Evolutionary conservation across 53 echinoderm and acorn worm genomes (phyloP).

Genomic region (Stichopus horrens): DNA sequence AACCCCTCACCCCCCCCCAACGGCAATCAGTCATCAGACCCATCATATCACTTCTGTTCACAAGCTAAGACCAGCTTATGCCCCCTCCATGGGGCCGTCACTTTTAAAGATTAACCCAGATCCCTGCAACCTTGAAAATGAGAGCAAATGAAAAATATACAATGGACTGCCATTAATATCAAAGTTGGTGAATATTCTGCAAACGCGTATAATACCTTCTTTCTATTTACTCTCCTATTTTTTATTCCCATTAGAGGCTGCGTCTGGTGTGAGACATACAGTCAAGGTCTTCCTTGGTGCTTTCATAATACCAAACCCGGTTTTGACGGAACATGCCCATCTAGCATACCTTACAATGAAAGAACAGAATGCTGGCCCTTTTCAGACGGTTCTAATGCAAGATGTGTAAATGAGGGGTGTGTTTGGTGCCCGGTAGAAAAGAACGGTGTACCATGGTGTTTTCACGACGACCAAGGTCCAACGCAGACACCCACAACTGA

Average conservation of each 20-base stretch:
- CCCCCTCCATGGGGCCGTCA: no score
- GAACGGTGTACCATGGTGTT: conserved; percentile 58
- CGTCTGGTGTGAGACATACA: conserved; percentile 59
- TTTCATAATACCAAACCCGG: conserved; percentile 67
- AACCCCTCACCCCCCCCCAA: no score
- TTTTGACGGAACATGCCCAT: conserved; percentile 55
- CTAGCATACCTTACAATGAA: conserved; percentile 44
- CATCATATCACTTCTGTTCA: no score
- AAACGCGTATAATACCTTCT: not conserved
- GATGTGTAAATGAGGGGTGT: conserved; percentile 59
- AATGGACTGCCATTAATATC: no score
- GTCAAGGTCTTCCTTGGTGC: conserved; percentile 54
- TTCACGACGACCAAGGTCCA: conserved; percentile 53
- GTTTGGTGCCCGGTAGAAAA: conserved; percentile 51
- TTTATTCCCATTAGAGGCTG: conserved; percentile 56
- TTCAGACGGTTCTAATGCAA: conserved; percentile 43
- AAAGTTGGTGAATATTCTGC: no score
- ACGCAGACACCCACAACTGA: not conserved
- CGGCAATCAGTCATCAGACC: no score
- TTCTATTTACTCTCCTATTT: not conserved
- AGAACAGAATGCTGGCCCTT: conserved; percentile 56
- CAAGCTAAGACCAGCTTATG: no score
- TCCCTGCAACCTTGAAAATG: no score
- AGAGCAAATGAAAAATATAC: no score
- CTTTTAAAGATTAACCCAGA: no score